Percentiles rank a stretch among this genome's conserved stretches.
Conservation (phyloP, 1,140 invertebrate species). For the Drosophila nasuta region DNA sequence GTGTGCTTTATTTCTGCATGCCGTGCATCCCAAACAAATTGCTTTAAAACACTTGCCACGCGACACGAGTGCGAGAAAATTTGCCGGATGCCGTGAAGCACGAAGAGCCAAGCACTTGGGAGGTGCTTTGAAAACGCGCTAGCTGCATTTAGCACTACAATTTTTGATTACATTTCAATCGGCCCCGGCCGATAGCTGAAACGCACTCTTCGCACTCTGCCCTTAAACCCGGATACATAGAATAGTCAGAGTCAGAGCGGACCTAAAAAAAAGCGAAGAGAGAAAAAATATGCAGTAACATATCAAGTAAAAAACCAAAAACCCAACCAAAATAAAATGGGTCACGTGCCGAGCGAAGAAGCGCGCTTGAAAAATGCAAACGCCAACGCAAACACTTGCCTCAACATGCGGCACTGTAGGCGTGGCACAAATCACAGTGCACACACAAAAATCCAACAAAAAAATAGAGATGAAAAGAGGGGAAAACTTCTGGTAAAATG, state of each 20-base stretch:
- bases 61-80: too few species aligned
- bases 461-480: not conserved
- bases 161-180: slow-evolving; percentile 78
- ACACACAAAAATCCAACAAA: not conserved
- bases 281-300: slow-evolving; percentile 14
- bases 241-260: not conserved
- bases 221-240: not conserved
- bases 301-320: slow-evolving; percentile 7
- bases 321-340: slow-evolving; percentile 33
- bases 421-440: slow-evolving; percentile 47
- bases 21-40: slow-evolving; percentile 38
- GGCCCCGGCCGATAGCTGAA: slow-evolving; percentile 11
- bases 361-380: slow-evolving; percentile 55
- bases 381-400: slow-evolving; percentile 46
- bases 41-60: slow-evolving; percentile 29
- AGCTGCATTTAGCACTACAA: slow-evolving; percentile 50
- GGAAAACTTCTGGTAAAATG: not conserved
- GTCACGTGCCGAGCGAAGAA: slow-evolving; percentile 47
- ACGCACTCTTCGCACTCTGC: not conserved
- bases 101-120: slow-evolving; percentile 22
- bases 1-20: slow-evolving; percentile 26
- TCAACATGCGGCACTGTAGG: slow-evolving; percentile 38
- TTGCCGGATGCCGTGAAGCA: slow-evolving; percentile 18
- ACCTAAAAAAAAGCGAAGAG: not conserved
- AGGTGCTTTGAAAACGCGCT: slow-evolving; percentile 48